Conservation (phyloP, 1,140 invertebrate species). For the Lutraria rhynchaena region DNA sequence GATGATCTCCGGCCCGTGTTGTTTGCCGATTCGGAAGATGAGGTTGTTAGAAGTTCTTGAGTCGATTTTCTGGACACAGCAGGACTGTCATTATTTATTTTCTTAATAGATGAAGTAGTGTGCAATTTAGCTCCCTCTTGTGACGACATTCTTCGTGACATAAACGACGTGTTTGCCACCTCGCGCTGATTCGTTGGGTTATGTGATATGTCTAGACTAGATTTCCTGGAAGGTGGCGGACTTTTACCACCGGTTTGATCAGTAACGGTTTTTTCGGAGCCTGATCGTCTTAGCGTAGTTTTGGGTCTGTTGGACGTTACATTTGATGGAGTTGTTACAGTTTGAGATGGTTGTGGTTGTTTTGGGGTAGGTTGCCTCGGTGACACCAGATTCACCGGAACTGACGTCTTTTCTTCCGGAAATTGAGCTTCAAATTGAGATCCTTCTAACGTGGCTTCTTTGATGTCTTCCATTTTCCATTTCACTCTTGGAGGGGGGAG, state of each 20-base stretch:
- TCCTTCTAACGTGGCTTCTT: slow-evolving; percentile 46
- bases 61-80: slow-evolving; percentile 24
- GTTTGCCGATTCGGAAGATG: background rate
- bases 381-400: background rate
- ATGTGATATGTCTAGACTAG: background rate
- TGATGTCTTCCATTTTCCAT: slow-evolving; percentile 54
- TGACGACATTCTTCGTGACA: background rate
- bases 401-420: slow-evolving; percentile 16
- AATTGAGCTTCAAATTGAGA: slow-evolving; percentile 54
- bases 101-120: background rate
- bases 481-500: slow-evolving; percentile 42
- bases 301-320: slow-evolving; percentile 14
- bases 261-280: slow-evolving; percentile 26
- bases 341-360: background rate
- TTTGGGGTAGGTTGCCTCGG: background rate
- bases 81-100: background rate
- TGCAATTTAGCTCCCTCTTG: background rate
- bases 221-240: too few relatives aligned
- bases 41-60: slow-evolving; percentile 5
- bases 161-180: too few relatives aligned
- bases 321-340: background rate
- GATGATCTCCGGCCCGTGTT: background rate
- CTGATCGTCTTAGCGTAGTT: slow-evolving; percentile 38
- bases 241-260: background rate
- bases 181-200: background rate